Base-by-base conservation (phyloP, 2,888 invertebrate species). In the Allygus modestus region DNA sequence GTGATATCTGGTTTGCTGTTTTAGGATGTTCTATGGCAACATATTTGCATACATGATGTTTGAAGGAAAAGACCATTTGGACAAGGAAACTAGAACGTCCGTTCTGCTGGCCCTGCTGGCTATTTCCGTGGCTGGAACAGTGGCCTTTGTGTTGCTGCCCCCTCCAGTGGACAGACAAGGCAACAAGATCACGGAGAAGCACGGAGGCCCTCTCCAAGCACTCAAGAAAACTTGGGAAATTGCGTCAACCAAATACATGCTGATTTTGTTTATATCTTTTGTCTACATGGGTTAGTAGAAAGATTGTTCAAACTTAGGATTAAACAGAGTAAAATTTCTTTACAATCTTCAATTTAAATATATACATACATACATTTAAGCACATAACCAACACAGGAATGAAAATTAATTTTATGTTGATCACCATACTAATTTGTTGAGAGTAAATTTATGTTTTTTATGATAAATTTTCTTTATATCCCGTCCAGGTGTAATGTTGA, bases 171-270 rank as follows among this genome's bases (percentile, higher is more conserved):
- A 88, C 7, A 90, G 89, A 61, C 89, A 89, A 1, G 90, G 89
- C 71, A 89, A 91, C 41, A 92, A 89, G 58, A 91, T 81, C 1
- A 65, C 26, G 5, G 86, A 86, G 51, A 26, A 61, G 12, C 58
- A 54, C 17, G 83, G 92, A 79, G 92, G 93, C n/a, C 94, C 95
- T 0, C 69, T 94, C 85, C 92, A 94, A 85, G 96, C 97, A 0
- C 92, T 97, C 82, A 93, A 93, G 88, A 94, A 95, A 43, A 96
- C 98, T 0, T 92, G 95, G 61, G 92, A 92, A 86, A 91, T 99
- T 61, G 95, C 97, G 90, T 90, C 94, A 83, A 97, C 98, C 0
- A 92, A 92, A 51, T 94, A 96, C 87, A 98, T 99, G 97, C 88
- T 97, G 73, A 89, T 97, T 15, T 92, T 99, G 23, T 94, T 96